Conservation (phyloP, 2,888 invertebrate genomes). For the Nymphalis polychloros region DNA sequence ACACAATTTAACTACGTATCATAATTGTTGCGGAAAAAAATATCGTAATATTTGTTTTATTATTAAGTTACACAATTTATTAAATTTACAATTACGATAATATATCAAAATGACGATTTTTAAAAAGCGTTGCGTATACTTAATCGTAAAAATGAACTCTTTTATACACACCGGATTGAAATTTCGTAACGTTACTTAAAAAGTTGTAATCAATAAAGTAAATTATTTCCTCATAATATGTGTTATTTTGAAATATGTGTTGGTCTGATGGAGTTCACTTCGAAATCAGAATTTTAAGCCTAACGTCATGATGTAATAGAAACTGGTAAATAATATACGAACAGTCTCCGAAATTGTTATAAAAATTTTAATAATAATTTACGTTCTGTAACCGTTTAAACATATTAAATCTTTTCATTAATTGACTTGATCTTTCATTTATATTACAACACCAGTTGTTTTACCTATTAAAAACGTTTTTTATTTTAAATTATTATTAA, state of each 20-base stretch:
- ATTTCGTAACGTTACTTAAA: conserved; percentile 23
- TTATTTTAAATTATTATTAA: too few species aligned
- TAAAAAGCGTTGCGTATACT: conserved; percentile 13
- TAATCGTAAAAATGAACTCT: conserved; percentile 13
- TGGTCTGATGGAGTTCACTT: conserved; percentile 21
- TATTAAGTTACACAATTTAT: neutral
- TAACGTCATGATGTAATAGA: conserved; percentile 3
- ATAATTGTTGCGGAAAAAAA: neutral
- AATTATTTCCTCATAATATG: conserved; percentile 18
- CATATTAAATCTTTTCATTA: neutral
- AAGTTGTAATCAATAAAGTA: conserved; percentile 24
- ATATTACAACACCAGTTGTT: too few species aligned
- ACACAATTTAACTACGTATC: neutral
- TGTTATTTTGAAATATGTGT: conserved; percentile 15
- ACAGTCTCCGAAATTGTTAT: neutral
- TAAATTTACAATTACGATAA: neutral
- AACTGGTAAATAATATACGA: neutral
- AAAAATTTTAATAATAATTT: neutral
- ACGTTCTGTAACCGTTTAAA: too few species aligned
- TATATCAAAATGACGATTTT: conserved; percentile 2
- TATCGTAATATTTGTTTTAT: neutral
- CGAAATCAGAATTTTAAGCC: conserved; percentile 22
- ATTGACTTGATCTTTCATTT: too few species aligned
- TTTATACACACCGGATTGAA: conserved; percentile 10
- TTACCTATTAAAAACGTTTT: too few species aligned